A percentile compares a stretch with the other conserved stretches of the same genome.
Evolutionary conservation across 2,888 invertebrate genomes (phyloP).

Genomic region (Stenolophus ochropezus): DNA sequence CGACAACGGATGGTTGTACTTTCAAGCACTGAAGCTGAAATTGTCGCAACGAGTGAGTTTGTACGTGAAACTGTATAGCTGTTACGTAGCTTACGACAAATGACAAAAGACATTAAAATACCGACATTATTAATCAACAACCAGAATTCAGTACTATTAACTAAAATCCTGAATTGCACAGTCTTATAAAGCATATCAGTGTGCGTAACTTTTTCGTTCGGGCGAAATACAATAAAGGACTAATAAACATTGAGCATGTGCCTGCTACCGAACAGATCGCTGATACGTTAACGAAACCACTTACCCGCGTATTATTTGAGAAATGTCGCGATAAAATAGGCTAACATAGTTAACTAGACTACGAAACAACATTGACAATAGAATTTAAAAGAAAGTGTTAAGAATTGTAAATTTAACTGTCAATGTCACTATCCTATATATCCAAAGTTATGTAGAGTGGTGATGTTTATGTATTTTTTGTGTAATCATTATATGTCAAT

Average conservation of each 20-base stretch:
- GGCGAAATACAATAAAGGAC: background rate
- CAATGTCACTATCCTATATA: too few relatives aligned
- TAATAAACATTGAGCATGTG: background rate
- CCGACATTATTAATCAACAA: slow-evolving; percentile 63
- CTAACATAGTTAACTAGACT: too few relatives aligned
- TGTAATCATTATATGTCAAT: too few relatives aligned
- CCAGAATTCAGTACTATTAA: slow-evolving; percentile 63
- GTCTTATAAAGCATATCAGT: slow-evolving; percentile 64
- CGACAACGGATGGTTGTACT: slow-evolving; percentile 66
- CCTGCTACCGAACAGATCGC: slow-evolving; percentile 36
- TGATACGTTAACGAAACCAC: slow-evolving; percentile 57
- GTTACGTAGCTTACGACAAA: slow-evolving; percentile 60
- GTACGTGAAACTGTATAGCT: slow-evolving; percentile 66
- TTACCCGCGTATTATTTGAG: slow-evolving; percentile 28
- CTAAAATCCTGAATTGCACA: slow-evolving; percentile 65
- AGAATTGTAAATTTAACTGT: too few relatives aligned
- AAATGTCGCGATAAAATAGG: too few relatives aligned
- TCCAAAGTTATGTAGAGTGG: too few relatives aligned
- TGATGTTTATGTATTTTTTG: too few relatives aligned
- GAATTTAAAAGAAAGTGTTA: too few relatives aligned
- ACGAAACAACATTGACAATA: too few relatives aligned
- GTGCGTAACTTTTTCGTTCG: background rate
- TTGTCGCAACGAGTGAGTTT: slow-evolving; percentile 66
- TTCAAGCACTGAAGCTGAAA: slow-evolving; percentile 66
- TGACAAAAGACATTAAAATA: slow-evolving; percentile 37